These are phyloP conservation scores for Trichogramma evanescens DNA, from an alignment of 2,888 invertebrate species.

Conservation along the genomic window DNA sequence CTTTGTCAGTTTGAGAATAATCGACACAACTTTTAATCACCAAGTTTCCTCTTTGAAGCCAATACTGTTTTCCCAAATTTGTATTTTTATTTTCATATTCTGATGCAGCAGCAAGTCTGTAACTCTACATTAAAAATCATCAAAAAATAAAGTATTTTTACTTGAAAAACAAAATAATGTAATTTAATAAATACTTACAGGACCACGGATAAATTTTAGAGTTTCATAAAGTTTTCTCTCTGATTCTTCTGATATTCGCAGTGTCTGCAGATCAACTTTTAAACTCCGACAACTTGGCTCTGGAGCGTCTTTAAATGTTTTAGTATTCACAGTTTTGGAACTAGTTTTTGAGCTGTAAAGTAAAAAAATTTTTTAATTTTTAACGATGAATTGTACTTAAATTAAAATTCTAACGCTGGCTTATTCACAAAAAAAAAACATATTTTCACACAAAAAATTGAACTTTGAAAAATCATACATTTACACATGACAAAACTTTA, in stretches of 20 bases:
- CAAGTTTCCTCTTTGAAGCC: constrained; percentile 70
- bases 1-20: constrained; percentile 57
- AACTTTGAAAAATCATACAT: neutral
- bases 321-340: constrained; percentile 5
- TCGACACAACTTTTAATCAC: constrained; percentile 67
- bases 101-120: constrained; percentile 47
- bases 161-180: constrained; percentile 1
- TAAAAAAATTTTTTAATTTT: neutral
- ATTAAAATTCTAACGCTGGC: neutral
- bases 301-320: neutral
- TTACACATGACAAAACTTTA: neutral
- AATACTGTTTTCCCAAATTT: constrained; percentile 64
- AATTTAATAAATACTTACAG: constrained; percentile 48
- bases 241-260: constrained; percentile 61
- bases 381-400: neutral
- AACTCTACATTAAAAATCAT: constrained; percentile 43
- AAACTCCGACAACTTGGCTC: constrained; percentile 35
- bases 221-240: constrained; percentile 70
- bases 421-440: neutral
- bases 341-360: constrained; percentile 15
- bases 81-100: constrained; percentile 60
- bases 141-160: neutral
- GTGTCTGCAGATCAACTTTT: constrained; percentile 69
- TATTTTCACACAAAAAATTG: neutral
- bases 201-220: constrained; percentile 67